Conservation (phyloP, 1,140 invertebrate genomes). For the Paralvinella palmiformis region DNA sequence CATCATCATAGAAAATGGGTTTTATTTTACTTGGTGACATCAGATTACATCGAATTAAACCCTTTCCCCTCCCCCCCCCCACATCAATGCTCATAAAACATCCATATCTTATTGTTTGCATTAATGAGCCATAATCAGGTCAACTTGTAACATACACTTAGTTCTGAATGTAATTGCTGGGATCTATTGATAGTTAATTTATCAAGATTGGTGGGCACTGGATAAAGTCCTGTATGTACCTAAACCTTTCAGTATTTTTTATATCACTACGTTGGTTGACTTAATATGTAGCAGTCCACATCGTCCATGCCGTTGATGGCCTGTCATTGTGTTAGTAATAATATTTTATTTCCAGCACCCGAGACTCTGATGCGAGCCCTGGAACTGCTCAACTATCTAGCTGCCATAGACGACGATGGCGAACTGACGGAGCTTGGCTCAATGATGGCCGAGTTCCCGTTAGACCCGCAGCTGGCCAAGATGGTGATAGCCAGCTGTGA, state of each 20-base stretch:
- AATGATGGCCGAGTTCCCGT: conserved; percentile 98
- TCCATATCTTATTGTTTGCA: too few relatives aligned
- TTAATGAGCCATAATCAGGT: too few relatives aligned
- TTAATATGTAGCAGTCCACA: neutral
- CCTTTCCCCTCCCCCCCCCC: too few relatives aligned
- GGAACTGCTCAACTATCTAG: conserved; percentile 95
- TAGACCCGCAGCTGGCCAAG: conserved; percentile 98
- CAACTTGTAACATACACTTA: too few relatives aligned
- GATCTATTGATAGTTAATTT: too few relatives aligned
- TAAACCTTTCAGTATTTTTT: neutral
- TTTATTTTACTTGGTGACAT: too few relatives aligned
- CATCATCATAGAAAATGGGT: too few relatives aligned
- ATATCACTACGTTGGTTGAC: conserved; percentile 1
- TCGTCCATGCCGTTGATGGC: neutral
- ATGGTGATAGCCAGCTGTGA: conserved; percentile 95
- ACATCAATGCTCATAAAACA: too few relatives aligned
- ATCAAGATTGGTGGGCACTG: too few relatives aligned
- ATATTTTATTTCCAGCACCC: conserved; percentile 62
- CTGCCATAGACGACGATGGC: conserved; percentile 88
- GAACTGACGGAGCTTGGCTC: conserved; percentile 57
- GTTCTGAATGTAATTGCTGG: too few relatives aligned
- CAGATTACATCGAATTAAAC: too few relatives aligned
- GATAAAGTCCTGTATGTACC: too few relatives aligned
- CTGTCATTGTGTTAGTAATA: neutral
- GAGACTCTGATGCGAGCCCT: conserved; percentile 99